Evolutionary conservation across 2,888 invertebrate genomes (phyloP).

Genomic region (Aquatica leii): DNA sequence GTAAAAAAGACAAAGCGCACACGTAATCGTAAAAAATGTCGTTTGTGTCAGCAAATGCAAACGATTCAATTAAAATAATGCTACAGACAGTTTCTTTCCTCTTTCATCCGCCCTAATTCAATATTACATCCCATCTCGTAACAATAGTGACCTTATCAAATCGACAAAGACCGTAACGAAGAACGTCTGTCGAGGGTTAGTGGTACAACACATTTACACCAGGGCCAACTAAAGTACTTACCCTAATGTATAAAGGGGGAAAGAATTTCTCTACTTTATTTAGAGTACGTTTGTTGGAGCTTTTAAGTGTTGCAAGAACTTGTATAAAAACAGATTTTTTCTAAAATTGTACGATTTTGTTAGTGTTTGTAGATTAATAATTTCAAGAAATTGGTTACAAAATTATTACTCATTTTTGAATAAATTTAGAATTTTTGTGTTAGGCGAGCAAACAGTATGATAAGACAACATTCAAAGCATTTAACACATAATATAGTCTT

Average conservation of each 20-base stretch:
- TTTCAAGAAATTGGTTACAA: too few relatives aligned
- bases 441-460: constrained; percentile 18
- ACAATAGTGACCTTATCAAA: constrained; percentile 27
- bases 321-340: too few relatives aligned
- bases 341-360: too few relatives aligned
- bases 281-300: background rate
- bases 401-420: too few relatives aligned
- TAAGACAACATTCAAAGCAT: too few relatives aligned
- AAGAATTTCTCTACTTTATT: background rate
- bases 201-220: constrained; percentile 23
- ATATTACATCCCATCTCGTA: constrained; percentile 21
- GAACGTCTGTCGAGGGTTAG: constrained; percentile 27
- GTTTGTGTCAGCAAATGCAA: background rate
- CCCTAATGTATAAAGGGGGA: constrained; percentile 14
- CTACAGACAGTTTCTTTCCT: background rate
- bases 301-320: too few relatives aligned
- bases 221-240: constrained; percentile 17
- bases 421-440: too few relatives aligned
- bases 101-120: constrained; percentile 21
- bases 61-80: background rate
- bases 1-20: too few relatives aligned
- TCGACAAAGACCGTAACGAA: constrained; percentile 18
- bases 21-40: too few relatives aligned
- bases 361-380: too few relatives aligned
- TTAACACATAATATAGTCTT: too few relatives aligned